A percentile compares a stretch with the other conserved stretches of the same genome.
phyloP scores from a whole-genome alignment of 2,797 vertebrate species.

The Ptychadena robeensis region DNA sequence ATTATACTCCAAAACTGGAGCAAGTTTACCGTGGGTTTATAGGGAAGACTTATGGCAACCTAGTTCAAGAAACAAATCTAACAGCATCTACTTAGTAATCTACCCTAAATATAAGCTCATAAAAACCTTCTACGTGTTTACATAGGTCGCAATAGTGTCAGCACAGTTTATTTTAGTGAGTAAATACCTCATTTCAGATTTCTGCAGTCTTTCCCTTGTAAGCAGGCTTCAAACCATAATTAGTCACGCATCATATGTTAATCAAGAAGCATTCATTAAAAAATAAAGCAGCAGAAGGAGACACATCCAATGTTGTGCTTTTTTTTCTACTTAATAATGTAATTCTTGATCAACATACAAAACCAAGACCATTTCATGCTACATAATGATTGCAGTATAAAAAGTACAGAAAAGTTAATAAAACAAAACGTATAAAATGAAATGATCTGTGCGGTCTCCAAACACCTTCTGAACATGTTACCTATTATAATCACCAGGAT shows the following conservation, averaged over 20 bases:
- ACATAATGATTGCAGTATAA: background rate
- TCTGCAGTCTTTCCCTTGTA: constrained; percentile 1
- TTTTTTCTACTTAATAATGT: background rate
- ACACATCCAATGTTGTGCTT: background rate
- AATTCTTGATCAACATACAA: background rate
- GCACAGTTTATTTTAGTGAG: background rate
- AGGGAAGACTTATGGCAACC: background rate
- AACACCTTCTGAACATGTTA: background rate
- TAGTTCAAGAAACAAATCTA: background rate
- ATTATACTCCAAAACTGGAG: background rate
- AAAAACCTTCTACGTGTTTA: background rate
- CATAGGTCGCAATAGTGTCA: background rate
- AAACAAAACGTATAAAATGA: background rate
- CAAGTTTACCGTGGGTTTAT: background rate
- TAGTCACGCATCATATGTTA: constrained; percentile 1
- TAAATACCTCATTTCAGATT: background rate
- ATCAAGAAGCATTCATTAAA: background rate
- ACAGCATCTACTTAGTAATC: background rate
- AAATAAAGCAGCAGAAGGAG: background rate
- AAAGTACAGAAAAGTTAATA: background rate
- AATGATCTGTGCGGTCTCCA: background rate
- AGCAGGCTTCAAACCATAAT: constrained; percentile 5
- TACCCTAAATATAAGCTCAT: background rate
- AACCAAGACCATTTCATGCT: background rate
- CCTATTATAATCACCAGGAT: background rate